These are phyloP conservation scores for Aviceda subcristata DNA, from an alignment of 2,113 vertebrate genomes.

Conservation along the genomic window DNA sequence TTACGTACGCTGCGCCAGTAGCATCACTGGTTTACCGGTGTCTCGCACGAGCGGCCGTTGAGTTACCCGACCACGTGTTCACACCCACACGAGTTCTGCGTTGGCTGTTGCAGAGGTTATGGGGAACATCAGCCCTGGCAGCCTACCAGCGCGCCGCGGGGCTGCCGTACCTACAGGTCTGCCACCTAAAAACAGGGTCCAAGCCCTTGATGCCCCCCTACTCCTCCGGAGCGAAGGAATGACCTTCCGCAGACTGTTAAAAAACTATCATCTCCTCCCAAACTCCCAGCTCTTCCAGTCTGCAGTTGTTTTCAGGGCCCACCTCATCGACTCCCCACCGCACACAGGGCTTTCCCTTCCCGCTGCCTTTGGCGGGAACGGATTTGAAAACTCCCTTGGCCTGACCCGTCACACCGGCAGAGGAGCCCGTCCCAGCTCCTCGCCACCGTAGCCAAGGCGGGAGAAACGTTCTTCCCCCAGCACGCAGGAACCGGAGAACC, in stretches of 20 bases:
- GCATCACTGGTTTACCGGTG: background rate
- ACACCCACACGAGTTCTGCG: rapidly evolving
- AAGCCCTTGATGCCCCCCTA: background rate
- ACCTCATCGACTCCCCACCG: no score
- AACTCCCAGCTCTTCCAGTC: background rate
- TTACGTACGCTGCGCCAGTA: rapidly evolving
- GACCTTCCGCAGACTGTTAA: background rate
- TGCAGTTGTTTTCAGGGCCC: background rate
- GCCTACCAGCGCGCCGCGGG: no score
- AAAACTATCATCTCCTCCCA: background rate
- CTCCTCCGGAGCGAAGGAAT: background rate
- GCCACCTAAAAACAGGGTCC: background rate
- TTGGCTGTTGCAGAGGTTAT: background rate
- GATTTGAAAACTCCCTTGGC: background rate
- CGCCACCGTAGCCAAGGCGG: rapidly evolving
- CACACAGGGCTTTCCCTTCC: background rate
- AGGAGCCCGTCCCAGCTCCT: no score
- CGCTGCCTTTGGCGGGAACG: rapidly evolving
- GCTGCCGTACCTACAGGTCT: background rate
- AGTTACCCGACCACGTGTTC: rapidly evolving
- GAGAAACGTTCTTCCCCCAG: background rate
- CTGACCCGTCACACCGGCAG: background rate
- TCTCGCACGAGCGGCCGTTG: background rate
- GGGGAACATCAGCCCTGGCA: background rate
- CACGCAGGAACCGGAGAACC: rapidly evolving